Evolutionary conservation across 2,888 invertebrate genomes (phyloP), one percentile per base, ranked within the genome.

Genomic region (Choreutis nemorana): DNA sequence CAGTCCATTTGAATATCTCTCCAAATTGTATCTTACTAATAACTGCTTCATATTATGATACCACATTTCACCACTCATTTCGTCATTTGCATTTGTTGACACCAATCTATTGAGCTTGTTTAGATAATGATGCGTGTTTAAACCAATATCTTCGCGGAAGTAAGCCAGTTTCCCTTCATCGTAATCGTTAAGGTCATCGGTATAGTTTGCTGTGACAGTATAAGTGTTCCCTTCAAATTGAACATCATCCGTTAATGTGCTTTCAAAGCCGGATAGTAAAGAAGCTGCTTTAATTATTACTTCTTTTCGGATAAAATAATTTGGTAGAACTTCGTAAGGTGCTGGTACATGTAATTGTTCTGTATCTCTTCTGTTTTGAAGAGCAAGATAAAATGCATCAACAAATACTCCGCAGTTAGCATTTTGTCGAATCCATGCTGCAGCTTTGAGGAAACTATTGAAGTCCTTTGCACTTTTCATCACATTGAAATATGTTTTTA

Each of bases 131-230:
- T 78, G 87, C 0, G 81, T 56, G 55, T 87, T 88, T 36, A 87
- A 65, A 27, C 85, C 87, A 32, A 88, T 63, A 49, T 89, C 89
- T 59, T 89, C 87, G n/a, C 82, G 82, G 59, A 87, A 88, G 56
- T 89, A 89, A 24, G 83, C 80, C 31, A 89, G 44, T 43, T 81
- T 81, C 34, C 80, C 75, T 39, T 87, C 86, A n/a, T 73, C 59
- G 23, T 68, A 63, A 21, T 68, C 62, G 29, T 55, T 57, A 35
- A 70, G 65, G 33, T 68, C 52, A 9, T 51, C 42, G 27, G 78
- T 77, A 29, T 78, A 78, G 42, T 75, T 70, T 14, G 67, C 58
- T 33, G 66, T 60, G 15, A 78, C 39, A 26, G 59, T 50, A 31
- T 70, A 78, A 3, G 60, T 40, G 36, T 68, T 73, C 7, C 71